Evolutionary conservation across 2,888 invertebrate genomes (phyloP).

Genomic region (Coleophora deauratella): DNA sequence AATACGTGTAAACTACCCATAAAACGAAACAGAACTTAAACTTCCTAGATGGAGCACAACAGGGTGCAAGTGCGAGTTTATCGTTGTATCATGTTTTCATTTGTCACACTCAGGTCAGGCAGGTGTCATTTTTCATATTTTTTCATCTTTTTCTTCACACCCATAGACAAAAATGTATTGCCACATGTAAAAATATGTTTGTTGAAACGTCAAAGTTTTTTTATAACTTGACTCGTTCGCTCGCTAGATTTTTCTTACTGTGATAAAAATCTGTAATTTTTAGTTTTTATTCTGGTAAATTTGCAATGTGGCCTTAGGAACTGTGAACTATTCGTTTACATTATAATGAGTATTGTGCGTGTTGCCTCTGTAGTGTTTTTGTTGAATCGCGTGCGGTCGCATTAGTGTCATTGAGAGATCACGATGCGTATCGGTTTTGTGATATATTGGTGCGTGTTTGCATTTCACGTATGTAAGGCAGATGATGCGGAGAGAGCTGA

Average conservation of each 20-base stretch:
- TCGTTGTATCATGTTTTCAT: too few species aligned
- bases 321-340: slow-evolving; percentile 35
- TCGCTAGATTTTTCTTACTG: slow-evolving; percentile 29
- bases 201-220: slow-evolving; percentile 33
- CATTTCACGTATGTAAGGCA: slow-evolving; percentile 63
- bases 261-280: slow-evolving; percentile 45
- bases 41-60: too few species aligned
- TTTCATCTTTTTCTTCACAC: too few species aligned
- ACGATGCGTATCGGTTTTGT: slow-evolving; percentile 70
- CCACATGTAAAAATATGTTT: slow-evolving; percentile 8
- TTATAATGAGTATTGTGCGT: slow-evolving; percentile 64
- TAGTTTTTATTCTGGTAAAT: slow-evolving; percentile 47
- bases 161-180: slow-evolving; percentile 18
- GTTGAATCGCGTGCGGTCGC: slow-evolving; percentile 43
- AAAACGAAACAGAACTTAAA: too few species aligned
- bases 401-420: slow-evolving; percentile 61
- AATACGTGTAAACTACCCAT: too few species aligned
- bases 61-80: too few species aligned
- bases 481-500: slow-evolving; percentile 67
- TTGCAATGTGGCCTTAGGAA: slow-evolving; percentile 56
- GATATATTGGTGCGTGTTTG: slow-evolving; percentile 69
- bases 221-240: slow-evolving; percentile 39
- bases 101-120: too few species aligned
- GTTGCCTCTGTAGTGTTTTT: slow-evolving; percentile 40
- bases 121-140: too few species aligned